Conservation (phyloP, 1,140 invertebrate genomes). For the Trichonephila clavata region DNA sequence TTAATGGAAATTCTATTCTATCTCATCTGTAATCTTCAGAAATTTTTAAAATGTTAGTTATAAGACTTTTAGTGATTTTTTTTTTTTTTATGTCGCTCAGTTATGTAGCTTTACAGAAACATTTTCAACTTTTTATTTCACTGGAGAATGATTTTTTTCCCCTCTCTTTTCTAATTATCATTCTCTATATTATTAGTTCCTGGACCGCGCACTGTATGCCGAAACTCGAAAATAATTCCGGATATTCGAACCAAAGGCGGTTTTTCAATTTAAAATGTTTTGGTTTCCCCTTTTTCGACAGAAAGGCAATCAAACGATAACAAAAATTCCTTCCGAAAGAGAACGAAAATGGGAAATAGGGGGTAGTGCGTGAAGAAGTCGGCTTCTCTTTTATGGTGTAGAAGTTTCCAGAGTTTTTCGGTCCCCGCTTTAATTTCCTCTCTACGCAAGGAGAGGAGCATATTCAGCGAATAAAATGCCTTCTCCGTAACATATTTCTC, state of each 20-base stretch:
- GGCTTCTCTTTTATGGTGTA: constrained; percentile 16
- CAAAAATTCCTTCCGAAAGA: neutral
- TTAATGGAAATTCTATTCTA: no score
- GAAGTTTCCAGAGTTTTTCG: neutral
- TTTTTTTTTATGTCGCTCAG: no score
- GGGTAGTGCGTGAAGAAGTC: neutral
- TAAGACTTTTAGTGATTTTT: no score
- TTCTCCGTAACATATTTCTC: neutral
- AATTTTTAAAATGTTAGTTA: no score
- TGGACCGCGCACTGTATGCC: neutral
- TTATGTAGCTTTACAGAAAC: no score
- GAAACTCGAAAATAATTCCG: neutral
- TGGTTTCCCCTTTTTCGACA: neutral
- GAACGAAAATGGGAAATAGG: neutral
- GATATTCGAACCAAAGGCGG: no score
- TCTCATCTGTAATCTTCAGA: no score
- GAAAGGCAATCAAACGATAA: constrained; percentile 20
- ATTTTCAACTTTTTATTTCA: neutral
- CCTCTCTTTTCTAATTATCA: neutral
- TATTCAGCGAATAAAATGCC: constrained; percentile 7
- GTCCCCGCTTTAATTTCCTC: constrained; percentile 17
- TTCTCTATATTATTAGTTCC: neutral
- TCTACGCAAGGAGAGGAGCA: neutral
- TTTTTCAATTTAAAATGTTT: neutral
- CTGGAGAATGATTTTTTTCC: neutral